Evolutionary conservation across 2,888 invertebrate genomes (phyloP), one percentile per base, ranked within the genome.

Genomic region (Rhaphigaster nebulosa): DNA sequence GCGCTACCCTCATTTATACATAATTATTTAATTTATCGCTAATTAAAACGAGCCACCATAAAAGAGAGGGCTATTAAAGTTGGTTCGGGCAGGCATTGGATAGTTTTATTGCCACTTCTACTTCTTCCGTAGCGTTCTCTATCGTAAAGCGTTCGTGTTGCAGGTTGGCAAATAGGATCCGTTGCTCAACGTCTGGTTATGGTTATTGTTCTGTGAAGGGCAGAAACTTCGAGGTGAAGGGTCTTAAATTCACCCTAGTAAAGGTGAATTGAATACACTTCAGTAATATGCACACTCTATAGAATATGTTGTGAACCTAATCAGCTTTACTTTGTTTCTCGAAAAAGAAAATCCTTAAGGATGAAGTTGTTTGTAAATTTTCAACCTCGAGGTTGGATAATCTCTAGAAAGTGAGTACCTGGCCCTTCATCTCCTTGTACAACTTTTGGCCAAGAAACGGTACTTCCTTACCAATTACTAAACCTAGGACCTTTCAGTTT

Each of bases 21-120:
- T 84, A 90, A 90, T 90, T 90, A 90, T 90, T 90, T 90, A 90
- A 90, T 90, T 90, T 90, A 90, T 90, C 90, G 90, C 84, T 90
- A 90, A 90, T 90, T 80, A 90, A 90, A 90, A 90, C 76, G 41
- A n/a, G 34, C 56, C 84, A 80, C 84, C 80, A 90, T 90, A 90
- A 90, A 90, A 52, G 38, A 56, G 41, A 70, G 41, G 80, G 89
- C 89, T 70, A 89, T 89, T 89, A 89, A 76, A 70, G 60, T 41
- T 88, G 60, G 88, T 60, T 34, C 45, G 45, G 41, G 84, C 84
- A 26, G 84, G 45, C 84, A 41, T 45, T 45, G 84, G 84, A 84
- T 84, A 84, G 84, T 84, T 84, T 84, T 84, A 84, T 84, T 84
- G n/a, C 84, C 84, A 84, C 84, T 84, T 52, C 41, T 88, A 56